Evolutionary conservation across 2,888 invertebrate genomes (phyloP).

Genomic region (Drosophila rellima): DNA sequence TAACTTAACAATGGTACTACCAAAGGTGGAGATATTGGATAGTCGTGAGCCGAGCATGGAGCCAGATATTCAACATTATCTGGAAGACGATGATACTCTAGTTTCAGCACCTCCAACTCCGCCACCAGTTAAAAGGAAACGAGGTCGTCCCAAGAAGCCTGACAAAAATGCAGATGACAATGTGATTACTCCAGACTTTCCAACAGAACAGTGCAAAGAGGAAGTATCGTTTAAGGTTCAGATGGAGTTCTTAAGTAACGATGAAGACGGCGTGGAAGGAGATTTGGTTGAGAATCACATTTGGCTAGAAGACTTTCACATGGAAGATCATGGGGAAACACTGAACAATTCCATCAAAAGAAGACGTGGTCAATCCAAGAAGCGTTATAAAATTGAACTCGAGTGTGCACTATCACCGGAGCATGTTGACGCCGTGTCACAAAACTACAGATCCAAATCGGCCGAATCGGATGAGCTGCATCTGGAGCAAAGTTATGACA

Average conservation of each 20-base stretch:
- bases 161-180: not conserved
- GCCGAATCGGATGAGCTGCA: not conserved
- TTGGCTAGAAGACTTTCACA: constrained; percentile 24
- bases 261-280: constrained; percentile 8
- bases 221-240: constrained; percentile 8
- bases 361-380: constrained; percentile 33
- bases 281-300: constrained; percentile 15
- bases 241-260: not conserved
- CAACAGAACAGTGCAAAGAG: not conserved
- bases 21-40: not conserved
- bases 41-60: not conserved
- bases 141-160: constrained; percentile 32
- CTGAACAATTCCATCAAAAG: constrained; percentile 19
- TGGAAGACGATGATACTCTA: not conserved
- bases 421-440: not conserved
- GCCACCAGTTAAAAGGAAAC: constrained; percentile 20
- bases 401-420: not conserved
- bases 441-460: not conserved
- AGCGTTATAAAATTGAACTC: not conserved
- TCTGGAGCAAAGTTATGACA: not conserved
- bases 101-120: not conserved
- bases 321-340: not conserved
- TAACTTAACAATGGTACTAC: not conserved
- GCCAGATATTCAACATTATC: not conserved
- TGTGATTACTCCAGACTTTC: not conserved